A percentile compares a stretch with the other conserved stretches of the same genome.
These are phyloP conservation scores for Coendou prehensilis DNA, from an alignment of 2,797 vertebrate genomes.

Conservation along the genomic window DNA sequence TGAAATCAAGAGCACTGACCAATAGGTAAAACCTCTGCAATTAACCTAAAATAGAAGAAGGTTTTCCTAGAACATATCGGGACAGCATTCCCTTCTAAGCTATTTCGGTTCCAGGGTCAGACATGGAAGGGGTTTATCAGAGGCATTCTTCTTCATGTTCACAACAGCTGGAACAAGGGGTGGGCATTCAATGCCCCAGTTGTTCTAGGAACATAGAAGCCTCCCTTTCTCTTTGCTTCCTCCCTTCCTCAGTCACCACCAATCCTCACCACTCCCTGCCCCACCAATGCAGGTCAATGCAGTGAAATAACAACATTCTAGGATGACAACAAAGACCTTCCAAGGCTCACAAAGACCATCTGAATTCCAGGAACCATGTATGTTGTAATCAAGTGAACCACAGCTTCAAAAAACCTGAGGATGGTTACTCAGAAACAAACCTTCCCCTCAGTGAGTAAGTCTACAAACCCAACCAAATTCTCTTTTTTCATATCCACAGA, in stretches of 20 bases:
- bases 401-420: neutral
- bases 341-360: too few species aligned
- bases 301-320: neutral
- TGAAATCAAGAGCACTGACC: neutral
- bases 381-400: neutral
- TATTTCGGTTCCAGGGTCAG: neutral
- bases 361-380: neutral
- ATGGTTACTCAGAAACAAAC: neutral
- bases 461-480: neutral
- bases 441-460: neutral
- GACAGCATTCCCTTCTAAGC: neutral
- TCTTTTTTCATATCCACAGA: neutral
- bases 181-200: neutral
- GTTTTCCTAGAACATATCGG: neutral
- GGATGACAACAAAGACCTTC: neutral
- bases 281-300: neutral
- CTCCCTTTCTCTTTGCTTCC: neutral
- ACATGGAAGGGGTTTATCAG: neutral
- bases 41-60: neutral
- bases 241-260: neutral
- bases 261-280: accelerated
- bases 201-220: neutral
- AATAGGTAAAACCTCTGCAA: neutral
- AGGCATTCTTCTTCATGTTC: neutral
- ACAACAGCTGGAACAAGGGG: neutral